These are phyloP conservation scores for Spisula subtruncata DNA, from an alignment of 2,888 invertebrate genomes.

Conservation along the genomic window DNA sequence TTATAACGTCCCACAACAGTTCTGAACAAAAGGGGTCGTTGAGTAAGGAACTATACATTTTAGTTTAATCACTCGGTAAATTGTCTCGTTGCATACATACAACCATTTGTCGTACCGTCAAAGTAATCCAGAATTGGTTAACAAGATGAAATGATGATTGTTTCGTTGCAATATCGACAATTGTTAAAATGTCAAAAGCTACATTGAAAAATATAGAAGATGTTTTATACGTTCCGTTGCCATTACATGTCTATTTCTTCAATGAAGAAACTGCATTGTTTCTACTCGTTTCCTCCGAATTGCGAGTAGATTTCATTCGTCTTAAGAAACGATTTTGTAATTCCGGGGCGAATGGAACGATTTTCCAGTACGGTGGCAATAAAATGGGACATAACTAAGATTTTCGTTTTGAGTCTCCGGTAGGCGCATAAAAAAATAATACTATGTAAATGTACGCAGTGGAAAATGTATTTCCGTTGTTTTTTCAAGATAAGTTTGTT, in stretches of 20 bases:
- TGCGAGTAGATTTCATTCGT: constrained; percentile 12
- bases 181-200: constrained; percentile 14
- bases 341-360: not conserved
- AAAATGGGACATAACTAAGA: not conserved
- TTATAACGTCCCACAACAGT: too few species aligned
- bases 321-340: constrained; percentile 10
- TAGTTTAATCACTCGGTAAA: not conserved
- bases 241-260: not conserved
- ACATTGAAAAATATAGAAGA: not conserved
- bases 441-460: not conserved
- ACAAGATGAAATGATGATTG: constrained; percentile 31
- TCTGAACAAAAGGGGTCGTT: not conserved
- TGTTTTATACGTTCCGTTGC: not conserved
- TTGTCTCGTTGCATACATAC: not conserved
- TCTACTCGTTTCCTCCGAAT: not conserved
- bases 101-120: not conserved
- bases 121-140: constrained; percentile 21
- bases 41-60: not conserved
- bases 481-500: not conserved
- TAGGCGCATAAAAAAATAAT: not conserved
- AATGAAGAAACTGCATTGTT: not conserved
- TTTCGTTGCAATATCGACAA: not conserved
- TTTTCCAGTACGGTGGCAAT: constrained; percentile 14
- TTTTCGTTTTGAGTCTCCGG: not conserved
- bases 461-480: not conserved